Base-by-base conservation (phyloP, 2,113 vertebrate species). In the Channa maculata region DNA sequence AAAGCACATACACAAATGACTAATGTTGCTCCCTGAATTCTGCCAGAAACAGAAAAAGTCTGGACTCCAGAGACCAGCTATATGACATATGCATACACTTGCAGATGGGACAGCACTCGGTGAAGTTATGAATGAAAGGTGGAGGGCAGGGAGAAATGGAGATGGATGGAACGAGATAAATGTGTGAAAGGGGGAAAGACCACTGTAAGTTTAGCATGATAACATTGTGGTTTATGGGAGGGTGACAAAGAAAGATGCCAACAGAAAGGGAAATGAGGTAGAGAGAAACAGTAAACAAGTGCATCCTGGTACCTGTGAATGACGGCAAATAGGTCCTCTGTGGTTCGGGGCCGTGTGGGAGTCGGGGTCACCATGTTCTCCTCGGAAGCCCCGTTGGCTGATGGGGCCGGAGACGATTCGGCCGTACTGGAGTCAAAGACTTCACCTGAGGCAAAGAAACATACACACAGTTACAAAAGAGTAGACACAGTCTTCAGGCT, bases 261-360 rank as follows among this genome's bases (percentile, higher is more conserved):
- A 68, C 6, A 59, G 68, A 14, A 53, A 64, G 51, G 37, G n/a
- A 38, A 45, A 34, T 4, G 24, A 46, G 55, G 36, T 6, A 51
- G 44, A 49, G 43, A 51, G 65, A 74, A 46, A 69, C 82, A 61
- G 11, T n/a, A 24, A 38, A 61, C 3, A 70, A 39, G 49, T 34
- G 51, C 39, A 62, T 80, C 7, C 2, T 5, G 36, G 48, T 97
- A 98, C 98, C 97, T 99, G 96, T 99, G 98, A 89, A 99, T 99
- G 70, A 92, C 97, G 51, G 98, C 97, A 60, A 99, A 99, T 54
- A 99, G 97, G 93, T 99, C 98, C 87, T 99, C 97, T 0, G 97
- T 99, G 75, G 98, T 99, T 75, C 97, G 95, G 55, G 97, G 94
- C 84, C 95, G 93, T 0, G 94, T 94, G 64, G 97, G 96, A 58